Evolutionary conservation across 1,140 invertebrate species (phyloP), one percentile per base, ranked within the genome.

Genomic region (Drosophila chauvacae): DNA sequence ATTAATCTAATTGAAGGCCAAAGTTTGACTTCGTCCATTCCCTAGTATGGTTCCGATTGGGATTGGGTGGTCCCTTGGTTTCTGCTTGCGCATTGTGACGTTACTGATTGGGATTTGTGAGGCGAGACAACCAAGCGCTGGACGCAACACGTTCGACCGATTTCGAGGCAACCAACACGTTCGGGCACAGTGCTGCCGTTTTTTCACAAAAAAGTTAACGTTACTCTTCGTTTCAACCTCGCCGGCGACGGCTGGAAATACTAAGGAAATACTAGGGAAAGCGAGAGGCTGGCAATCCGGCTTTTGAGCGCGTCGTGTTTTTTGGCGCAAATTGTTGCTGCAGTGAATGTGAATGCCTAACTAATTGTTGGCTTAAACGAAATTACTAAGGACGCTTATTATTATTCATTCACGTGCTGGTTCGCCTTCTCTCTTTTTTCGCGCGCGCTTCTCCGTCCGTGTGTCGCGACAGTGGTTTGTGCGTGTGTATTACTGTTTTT

Each of bases 251-350:
- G 37, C 37, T 39, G 37, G 37, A 39, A 42, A 42, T 10, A 28
- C 26, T 28, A 28, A 28, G 26, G 26, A 28, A 28, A 23, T 23
- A 7, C 16, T 41, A 39, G 16, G 39, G 41, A 18, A 26, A 47
- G 11, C 3, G 44, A 16, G 20, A 26, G 13, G 45, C 44, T 47
- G 20, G 20, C 7, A n/a, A 30, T 50, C 26, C 47, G 47, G 47
- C 47, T 50, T 30, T 50, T 50, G 20, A 35, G 33, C 33, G 51
- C 33, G 51, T 53, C 50, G 50, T 53, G 50, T 35, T 53, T 53
- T 23, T 47, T 26, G 45, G 45, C 42, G 42, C 50, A 33, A 20
- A 53, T 53, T 53, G 51, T 37, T 23, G 33, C 51, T 55, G 51
- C 50, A 37, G 30, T 10, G 4, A 37, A 16, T 37, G 35, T 13